Evolutionary conservation across 2,888 invertebrate genomes (phyloP).

Genomic region (Cryptophagus acutangulus): DNA sequence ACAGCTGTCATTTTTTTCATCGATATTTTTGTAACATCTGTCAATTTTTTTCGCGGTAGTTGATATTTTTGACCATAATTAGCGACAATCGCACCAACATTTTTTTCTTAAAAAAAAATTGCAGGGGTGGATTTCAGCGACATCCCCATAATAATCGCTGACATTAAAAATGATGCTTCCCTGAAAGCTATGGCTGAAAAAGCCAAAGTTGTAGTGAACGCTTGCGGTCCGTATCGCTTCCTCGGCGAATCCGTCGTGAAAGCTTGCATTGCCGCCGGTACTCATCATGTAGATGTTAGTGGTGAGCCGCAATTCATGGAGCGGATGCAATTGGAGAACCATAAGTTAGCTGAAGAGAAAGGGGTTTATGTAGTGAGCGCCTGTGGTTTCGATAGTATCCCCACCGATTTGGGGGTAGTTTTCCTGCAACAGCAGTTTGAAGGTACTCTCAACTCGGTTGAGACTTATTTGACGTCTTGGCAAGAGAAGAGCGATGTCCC

Average conservation of each 20-base stretch:
- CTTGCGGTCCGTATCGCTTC: slow-evolving; percentile 86
- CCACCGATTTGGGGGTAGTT: slow-evolving; percentile 80
- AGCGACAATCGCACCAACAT: too few species aligned
- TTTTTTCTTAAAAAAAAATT: too few species aligned
- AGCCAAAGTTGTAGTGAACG: slow-evolving; percentile 79
- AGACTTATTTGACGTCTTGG: slow-evolving; percentile 58
- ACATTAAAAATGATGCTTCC: slow-evolving; percentile 68
- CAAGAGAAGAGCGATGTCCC: slow-evolving; percentile 26
- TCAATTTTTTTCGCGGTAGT: too few species aligned
- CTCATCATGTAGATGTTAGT: slow-evolving; percentile 88
- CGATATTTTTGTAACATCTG: too few species aligned
- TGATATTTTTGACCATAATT: too few species aligned
- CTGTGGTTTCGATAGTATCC: slow-evolving; percentile 92
- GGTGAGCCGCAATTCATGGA: slow-evolving; percentile 74
- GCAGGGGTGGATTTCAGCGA: slow-evolving; percentile 27
- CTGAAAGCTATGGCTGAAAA: slow-evolving; percentile 75
- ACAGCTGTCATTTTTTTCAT: too few species aligned
- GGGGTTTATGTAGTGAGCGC: slow-evolving; percentile 83
- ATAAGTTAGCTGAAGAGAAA: slow-evolving; percentile 66
- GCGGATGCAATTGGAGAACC: slow-evolving; percentile 65
- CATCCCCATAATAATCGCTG: slow-evolving; percentile 55
- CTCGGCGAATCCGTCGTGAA: slow-evolving; percentile 86
- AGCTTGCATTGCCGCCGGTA: slow-evolving; percentile 70
- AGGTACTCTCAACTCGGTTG: slow-evolving; percentile 74
- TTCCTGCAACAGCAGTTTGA: slow-evolving; percentile 72